phyloP scores from a whole-genome alignment of 2,888 invertebrate species.

The Athalia circularis region DNA sequence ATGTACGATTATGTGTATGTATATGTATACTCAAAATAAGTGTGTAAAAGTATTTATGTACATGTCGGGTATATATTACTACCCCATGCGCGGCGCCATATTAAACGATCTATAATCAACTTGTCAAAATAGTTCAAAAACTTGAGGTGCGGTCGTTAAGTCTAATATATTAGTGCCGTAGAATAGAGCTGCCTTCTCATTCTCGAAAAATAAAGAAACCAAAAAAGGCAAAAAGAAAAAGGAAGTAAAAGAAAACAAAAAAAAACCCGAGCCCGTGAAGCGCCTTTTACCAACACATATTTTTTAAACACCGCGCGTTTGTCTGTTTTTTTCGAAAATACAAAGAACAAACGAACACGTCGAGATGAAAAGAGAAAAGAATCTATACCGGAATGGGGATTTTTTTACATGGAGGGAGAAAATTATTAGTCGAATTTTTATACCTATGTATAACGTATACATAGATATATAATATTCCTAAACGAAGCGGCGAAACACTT shows the following conservation, averaged over 20 bases:
- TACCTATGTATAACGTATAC: too few species aligned
- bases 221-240: too few species aligned
- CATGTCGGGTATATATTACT: too few species aligned
- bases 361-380: background rate
- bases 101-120: conserved; percentile 59
- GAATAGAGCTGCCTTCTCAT: conserved; percentile 48
- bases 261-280: background rate
- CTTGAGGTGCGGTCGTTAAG: conserved; percentile 48
- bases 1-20: background rate
- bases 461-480: too few species aligned
- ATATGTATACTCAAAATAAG: too few species aligned
- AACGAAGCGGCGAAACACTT: conserved; percentile 31
- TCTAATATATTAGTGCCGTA: conserved; percentile 49
- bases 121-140: conserved; percentile 59
- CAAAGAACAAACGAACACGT: background rate
- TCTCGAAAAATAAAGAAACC: too few species aligned
- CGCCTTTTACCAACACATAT: background rate
- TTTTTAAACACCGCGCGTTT: background rate
- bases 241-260: too few species aligned
- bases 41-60: too few species aligned
- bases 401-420: too few species aligned
- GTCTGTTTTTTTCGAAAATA: background rate
- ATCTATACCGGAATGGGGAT: background rate
- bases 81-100: background rate
- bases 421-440: too few species aligned